These are phyloP conservation scores for Mellivora capensis DNA, from an alignment of 2,113 vertebrate species.

Conservation along the genomic window DNA sequence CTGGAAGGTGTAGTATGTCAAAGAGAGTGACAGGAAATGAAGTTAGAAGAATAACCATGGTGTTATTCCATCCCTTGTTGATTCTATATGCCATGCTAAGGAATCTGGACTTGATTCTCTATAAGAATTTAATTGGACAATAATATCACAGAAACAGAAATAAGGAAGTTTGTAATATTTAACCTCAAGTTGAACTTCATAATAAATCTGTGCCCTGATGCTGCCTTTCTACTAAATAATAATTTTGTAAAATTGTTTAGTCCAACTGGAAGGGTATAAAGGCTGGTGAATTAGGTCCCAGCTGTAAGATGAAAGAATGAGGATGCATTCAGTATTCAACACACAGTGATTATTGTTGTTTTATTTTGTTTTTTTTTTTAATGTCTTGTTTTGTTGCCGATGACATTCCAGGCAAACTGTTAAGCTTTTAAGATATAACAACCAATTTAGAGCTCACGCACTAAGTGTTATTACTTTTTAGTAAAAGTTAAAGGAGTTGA, in stretches of 20 bases:
- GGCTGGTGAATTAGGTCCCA: neutral
- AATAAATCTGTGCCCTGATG: neutral
- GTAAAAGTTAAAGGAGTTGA: neutral
- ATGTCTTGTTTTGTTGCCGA: neutral
- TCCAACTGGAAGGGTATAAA: neutral
- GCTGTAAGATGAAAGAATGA: neutral
- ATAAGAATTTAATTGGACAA: neutral
- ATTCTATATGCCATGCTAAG: neutral
- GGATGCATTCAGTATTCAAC: neutral
- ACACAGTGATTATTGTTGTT: neutral
- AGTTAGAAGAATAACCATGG: neutral
- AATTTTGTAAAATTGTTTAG: neutral
- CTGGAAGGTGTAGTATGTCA: neutral
- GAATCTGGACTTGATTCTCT: neutral
- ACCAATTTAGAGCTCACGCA: neutral
- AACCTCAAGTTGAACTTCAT: neutral
- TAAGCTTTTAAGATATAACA: neutral
- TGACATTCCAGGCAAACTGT: neutral
- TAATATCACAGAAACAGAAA: neutral
- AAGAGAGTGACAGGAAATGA: constrained; percentile 14
- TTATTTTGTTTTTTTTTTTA: neutral
- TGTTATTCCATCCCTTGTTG: neutral
- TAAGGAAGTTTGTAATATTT: neutral
- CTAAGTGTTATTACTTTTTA: neutral
- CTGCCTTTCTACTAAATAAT: neutral